Evolutionary conservation across 92 coral and sea anemone genomes (phyloP).

Genomic region (Virgularia gustaviana): DNA sequence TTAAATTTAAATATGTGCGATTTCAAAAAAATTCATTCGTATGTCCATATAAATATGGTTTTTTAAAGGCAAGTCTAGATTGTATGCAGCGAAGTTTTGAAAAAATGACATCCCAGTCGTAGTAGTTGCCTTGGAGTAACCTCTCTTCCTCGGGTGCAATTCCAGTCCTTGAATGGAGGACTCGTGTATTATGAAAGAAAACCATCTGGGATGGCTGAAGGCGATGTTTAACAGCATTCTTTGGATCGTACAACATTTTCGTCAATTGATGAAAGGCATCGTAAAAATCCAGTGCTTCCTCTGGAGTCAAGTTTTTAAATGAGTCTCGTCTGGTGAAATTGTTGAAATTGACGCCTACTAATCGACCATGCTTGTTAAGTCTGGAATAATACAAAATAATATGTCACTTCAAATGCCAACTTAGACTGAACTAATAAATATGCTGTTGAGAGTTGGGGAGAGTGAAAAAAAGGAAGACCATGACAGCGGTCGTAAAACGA

Average conservation of each 20-base stretch:
- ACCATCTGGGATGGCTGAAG: slow-evolving; percentile 27
- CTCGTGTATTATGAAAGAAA: slow-evolving; percentile 19
- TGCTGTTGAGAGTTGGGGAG: too few species aligned
- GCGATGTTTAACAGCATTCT: slow-evolving; percentile 18
- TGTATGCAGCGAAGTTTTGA: slow-evolving; percentile 32
- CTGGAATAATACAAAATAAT: slow-evolving; percentile 7
- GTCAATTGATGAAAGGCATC: slow-evolving; percentile 19
- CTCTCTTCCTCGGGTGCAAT: slow-evolving; percentile 12
- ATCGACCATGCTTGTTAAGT: slow-evolving; percentile 31
- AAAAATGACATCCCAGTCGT: slow-evolving; percentile 33
- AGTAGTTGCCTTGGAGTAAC: slow-evolving; percentile 26
- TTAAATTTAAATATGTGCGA: background rate
- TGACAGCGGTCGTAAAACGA: too few species aligned
- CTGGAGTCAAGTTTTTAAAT: background rate
- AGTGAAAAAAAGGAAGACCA: too few species aligned
- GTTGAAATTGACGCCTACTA: slow-evolving; percentile 8
- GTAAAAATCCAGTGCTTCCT: slow-evolving; percentile 28
- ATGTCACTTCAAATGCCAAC: too few species aligned
- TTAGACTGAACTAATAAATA: too few species aligned
- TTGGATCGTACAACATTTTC: background rate
- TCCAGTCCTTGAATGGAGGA: slow-evolving; percentile 22
- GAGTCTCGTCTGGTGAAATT: slow-evolving; percentile 13
- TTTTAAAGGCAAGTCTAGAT: slow-evolving; percentile 8
- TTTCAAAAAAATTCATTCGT: slow-evolving; percentile 9
- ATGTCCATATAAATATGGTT: slow-evolving; percentile 9